Evolutionary conservation across 2,113 vertebrate species (phyloP).

Genomic region (Grallaria varia): DNA sequence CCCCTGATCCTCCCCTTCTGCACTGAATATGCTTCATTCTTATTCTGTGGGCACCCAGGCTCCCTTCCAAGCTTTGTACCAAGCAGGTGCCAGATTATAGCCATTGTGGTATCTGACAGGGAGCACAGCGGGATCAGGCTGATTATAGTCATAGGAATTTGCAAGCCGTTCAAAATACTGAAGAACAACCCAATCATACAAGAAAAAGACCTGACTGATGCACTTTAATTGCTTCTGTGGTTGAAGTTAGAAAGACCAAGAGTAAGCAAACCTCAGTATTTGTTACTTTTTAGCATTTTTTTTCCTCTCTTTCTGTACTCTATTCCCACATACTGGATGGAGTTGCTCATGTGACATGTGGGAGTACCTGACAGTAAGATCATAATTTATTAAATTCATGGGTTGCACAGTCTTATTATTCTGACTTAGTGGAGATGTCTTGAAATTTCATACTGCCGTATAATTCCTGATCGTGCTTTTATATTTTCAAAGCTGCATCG

Average conservation of each 20-base stretch:
- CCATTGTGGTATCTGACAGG: conserved; percentile 59
- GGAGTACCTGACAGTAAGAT: neutral
- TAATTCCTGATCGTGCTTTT: neutral
- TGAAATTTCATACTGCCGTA: neutral
- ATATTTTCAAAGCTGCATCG: neutral
- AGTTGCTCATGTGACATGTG: neutral
- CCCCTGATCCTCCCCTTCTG: conserved; percentile 37
- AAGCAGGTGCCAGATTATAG: conserved; percentile 71
- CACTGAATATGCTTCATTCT: conserved; percentile 7
- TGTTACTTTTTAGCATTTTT: neutral
- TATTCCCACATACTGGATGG: neutral
- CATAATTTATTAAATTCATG: neutral
- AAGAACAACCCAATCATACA: conserved; percentile 1
- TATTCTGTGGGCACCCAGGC: conserved; percentile 57
- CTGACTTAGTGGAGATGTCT: neutral
- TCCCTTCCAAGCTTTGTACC: conserved; percentile 56
- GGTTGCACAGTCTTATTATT: neutral
- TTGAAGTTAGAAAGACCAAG: neutral
- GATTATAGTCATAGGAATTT: conserved; percentile 65
- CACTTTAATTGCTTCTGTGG: conserved; percentile 28
- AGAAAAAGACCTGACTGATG: neutral
- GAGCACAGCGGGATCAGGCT: conserved; percentile 57
- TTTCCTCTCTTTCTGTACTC: neutral
- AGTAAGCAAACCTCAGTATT: conserved; percentile 12
- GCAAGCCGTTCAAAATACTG: conserved; percentile 58